Evolutionary conservation across 2,113 vertebrate genomes (phyloP).

Genomic region (Rafetus swinhoei): DNA sequence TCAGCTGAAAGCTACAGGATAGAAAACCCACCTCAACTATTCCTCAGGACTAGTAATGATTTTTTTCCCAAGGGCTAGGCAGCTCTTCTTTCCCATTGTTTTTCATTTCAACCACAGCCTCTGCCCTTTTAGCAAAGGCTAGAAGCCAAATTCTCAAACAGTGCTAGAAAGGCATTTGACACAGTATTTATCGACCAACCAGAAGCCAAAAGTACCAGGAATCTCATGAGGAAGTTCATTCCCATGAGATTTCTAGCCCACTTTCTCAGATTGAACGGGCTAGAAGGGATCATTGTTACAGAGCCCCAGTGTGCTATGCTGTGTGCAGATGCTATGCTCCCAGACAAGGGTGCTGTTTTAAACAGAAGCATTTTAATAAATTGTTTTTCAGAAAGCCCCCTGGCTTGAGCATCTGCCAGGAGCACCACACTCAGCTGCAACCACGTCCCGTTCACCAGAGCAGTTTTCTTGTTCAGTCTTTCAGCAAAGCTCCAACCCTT

Average conservation of each 20-base stretch:
- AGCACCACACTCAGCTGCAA: not conserved
- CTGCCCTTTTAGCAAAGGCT: conserved; percentile 51
- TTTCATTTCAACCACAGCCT: conserved; percentile 45
- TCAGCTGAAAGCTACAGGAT: not conserved
- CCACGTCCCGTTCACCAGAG: not conserved
- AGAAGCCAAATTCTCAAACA: conserved; percentile 62
- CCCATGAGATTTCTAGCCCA: conserved; percentile 51
- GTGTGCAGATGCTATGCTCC: not conserved
- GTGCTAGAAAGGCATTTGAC: conserved; percentile 64
- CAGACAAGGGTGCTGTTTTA: not conserved
- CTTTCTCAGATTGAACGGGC: not conserved
- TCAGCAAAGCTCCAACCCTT: not conserved
- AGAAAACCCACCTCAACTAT: not conserved
- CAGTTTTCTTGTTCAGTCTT: not conserved
- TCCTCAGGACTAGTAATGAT: not conserved
- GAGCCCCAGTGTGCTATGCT: conserved; percentile 26
- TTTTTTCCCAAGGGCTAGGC: not conserved
- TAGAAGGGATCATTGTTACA: conserved; percentile 25
- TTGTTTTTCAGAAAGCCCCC: conserved; percentile 11
- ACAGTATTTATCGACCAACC: conserved; percentile 60
- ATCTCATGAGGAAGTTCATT: conserved; percentile 62
- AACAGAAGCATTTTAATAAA: conserved; percentile 36
- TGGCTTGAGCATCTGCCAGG: not conserved
- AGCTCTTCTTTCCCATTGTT: not conserved
- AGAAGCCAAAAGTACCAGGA: conserved; percentile 53